A percentile compares a stretch with the other conserved stretches of the same genome.
Evolutionary conservation across 2,797 vertebrate genomes (phyloP).

Genomic region (Xenops minutus): DNA sequence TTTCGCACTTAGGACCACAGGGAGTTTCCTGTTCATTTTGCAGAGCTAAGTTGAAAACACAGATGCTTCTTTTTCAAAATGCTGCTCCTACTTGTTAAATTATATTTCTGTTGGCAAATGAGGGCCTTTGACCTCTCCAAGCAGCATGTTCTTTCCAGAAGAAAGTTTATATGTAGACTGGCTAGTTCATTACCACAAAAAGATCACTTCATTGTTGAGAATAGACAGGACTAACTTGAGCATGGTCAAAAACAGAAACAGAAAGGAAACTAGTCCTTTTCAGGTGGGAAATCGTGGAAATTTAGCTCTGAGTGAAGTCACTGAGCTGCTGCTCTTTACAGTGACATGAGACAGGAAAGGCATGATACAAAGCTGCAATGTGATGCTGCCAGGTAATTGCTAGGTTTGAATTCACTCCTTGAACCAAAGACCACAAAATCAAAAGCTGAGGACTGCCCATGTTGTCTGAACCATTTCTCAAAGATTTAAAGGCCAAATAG

Average conservation of each 20-base stretch:
- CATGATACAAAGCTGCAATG: background rate
- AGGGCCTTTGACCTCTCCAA: slow-evolving; percentile 10
- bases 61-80: background rate
- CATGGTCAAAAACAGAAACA: background rate
- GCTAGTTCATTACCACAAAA: background rate
- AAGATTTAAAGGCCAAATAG: background rate
- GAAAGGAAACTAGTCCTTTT: background rate
- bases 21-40: background rate
- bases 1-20: background rate
- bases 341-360: background rate
- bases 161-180: background rate
- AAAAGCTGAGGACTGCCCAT: background rate
- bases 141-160: background rate
- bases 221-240: background rate
- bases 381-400: background rate
- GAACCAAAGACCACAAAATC: background rate
- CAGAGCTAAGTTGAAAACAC: background rate
- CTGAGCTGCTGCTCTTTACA: fast-evolving
- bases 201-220: background rate
- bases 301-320: background rate
- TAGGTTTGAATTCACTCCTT: background rate
- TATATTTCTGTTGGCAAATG: slow-evolving; percentile 24
- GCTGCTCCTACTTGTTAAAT: background rate
- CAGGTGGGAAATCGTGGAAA: fast-evolving
- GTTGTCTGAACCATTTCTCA: background rate